Percentiles rank a stretch among this genome's conserved stretches.
Conservation (phyloP, 2,797 vertebrate species). For the Peromyscus nudipes region DNA sequence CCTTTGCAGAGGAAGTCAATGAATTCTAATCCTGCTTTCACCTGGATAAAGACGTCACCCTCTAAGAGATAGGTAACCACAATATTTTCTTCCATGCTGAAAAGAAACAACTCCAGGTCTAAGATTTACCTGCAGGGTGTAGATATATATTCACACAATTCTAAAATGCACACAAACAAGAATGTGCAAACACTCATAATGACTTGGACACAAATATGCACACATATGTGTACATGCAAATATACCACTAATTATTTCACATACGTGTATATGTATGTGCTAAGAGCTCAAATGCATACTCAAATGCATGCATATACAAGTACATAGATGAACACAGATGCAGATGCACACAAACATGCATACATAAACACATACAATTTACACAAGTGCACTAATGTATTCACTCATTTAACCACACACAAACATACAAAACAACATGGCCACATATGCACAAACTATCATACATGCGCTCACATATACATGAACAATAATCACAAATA, state of each 20-base stretch:
- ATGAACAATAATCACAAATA: background rate
- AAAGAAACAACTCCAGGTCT: background rate
- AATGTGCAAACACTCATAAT: background rate
- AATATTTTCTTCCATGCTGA: slow-evolving; percentile 43
- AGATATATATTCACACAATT: background rate
- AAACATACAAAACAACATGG: background rate
- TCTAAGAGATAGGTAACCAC: background rate
- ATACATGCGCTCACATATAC: background rate
- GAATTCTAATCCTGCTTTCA: background rate
- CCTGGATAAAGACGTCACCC: background rate
- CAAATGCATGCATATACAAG: background rate
- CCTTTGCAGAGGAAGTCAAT: background rate
- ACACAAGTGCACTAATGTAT: background rate
- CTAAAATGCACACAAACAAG: background rate
- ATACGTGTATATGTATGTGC: background rate
- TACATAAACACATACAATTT: background rate
- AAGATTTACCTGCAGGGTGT: background rate
- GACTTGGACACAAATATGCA: background rate
- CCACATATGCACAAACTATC: background rate
- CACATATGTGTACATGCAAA: background rate
- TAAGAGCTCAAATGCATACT: background rate
- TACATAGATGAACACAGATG: background rate
- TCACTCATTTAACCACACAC: background rate
- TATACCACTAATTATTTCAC: background rate
- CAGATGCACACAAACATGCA: too few species aligned